Base-by-base conservation (phyloP, 2,797 vertebrate genomes). In the Allobates femoralis region DNA sequence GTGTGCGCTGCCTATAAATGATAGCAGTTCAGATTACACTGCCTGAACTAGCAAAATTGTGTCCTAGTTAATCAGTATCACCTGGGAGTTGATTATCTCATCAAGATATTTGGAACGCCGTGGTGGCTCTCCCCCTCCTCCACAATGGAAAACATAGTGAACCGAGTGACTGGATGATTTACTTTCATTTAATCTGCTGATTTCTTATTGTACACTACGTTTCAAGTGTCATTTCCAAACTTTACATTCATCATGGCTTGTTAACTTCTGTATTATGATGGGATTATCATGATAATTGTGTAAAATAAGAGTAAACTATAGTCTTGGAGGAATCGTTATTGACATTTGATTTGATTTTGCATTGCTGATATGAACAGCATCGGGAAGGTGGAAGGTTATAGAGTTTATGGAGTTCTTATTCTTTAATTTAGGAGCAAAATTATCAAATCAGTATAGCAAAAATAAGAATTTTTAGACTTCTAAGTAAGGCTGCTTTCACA, bases 81-180 rank as follows among this genome's bases (percentile, higher is more conserved):
- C 84, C 77, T 79, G 84, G 84, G 77, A 80, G 77, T 80, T 85
- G 77, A 85, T 85, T 85, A 85, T 79, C 84, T 85, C 76, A 85
- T 85, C 84, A 85, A 79, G 84, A 46, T 85, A 85, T 79, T 71
- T 79, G 60, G 66, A 85, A 79, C 26, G 32, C 74, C 23, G 74
- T 21, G n/a, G 58, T 64, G 6, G 28, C 62, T 55, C 5, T 53
- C 30, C 76, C 26, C 64, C 50, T 53, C 41, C 71, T 62, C 56
- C 30, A 41, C 55, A 62, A 26, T 58, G n/a, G 53, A 83, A 74
- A 83, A 60, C 69, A 71, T 82, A 83, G 81, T 60, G 81, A 83
- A 83, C 69, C 69, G 69, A 60, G 81, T 73, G 69, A 74, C 53
- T 74, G 66, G 32, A 56, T 74, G 51, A 74, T 83, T 58, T 83